A percentile compares a stretch with the other conserved stretches of the same genome.
These are phyloP conservation scores for Anomalospiza imberbis DNA, from an alignment of 2,797 vertebrate genomes.

Conservation along the genomic window DNA sequence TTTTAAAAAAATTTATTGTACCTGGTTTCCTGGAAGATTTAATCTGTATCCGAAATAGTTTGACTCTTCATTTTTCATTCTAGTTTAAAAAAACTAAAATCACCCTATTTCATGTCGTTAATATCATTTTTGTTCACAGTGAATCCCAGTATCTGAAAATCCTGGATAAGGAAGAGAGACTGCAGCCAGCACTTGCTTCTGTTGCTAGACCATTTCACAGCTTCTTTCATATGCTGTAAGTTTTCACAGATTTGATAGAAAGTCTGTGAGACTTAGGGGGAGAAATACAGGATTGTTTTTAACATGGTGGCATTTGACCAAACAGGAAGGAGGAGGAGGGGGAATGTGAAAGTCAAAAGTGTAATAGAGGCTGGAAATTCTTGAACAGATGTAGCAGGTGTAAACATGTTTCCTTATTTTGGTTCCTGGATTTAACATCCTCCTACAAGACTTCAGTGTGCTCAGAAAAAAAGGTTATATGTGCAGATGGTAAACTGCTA, in stretches of 20 bases:
- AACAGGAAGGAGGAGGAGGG: background rate
- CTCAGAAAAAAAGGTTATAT: constrained; percentile 66
- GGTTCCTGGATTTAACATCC: constrained; percentile 72
- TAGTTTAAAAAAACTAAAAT: background rate
- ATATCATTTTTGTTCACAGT: constrained; percentile 19
- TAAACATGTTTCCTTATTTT: constrained; percentile 74
- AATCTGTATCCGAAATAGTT: background rate
- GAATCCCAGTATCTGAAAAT: constrained; percentile 1
- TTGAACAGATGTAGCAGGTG: constrained; percentile 72
- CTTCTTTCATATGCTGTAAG: constrained; percentile 29
- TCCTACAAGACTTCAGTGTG: constrained; percentile 71
- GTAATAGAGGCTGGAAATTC: constrained; percentile 53
- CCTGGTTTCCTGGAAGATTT: constrained; percentile 19
- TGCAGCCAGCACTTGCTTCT: constrained; percentile 8
- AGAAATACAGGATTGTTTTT: constrained; percentile 43
- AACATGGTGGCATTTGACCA: constrained; percentile 40
- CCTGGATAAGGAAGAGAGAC: constrained; percentile 10
- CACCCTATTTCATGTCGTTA: background rate
- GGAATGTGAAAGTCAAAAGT: constrained; percentile 37
- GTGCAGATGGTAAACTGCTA: constrained; percentile 79
- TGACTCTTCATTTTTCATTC: background rate
- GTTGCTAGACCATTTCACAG: background rate
- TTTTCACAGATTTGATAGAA: constrained; percentile 24
- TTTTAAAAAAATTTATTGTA: background rate
- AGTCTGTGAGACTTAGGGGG: constrained; percentile 33